Evolutionary conservation across 2,113 vertebrate genomes (phyloP), one percentile per base, ranked within the genome.

Genomic region (Xiphias gladius): DNA sequence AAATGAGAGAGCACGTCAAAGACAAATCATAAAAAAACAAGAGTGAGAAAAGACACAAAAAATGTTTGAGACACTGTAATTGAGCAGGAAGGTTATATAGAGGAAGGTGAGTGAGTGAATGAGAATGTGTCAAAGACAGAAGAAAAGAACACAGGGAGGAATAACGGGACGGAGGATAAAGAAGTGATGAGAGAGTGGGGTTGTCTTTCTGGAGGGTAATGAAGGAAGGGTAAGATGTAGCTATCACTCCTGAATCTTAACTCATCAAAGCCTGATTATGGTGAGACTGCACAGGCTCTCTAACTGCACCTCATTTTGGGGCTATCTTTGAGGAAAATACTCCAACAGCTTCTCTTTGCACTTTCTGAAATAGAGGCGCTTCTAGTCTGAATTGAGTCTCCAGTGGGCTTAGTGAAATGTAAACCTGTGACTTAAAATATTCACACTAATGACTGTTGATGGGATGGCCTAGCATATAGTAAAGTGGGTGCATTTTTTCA

Each of bases 231-330:
- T 73, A 82, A 81, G 77, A 80, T 73, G 76, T 86, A 82, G 86
- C 93, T 88, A 90, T 88, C 82, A 86, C 79, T 82, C 70, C 79
- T 65, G 78, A 76, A 84, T 79, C 85, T 83, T 76, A 69, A 57
- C 83, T 88, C 80, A 89, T 94, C 88, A 93, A 85, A 90, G 86
- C 37, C 30, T 62, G 70, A 72, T 87, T 76, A 81, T 73, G 83
- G 48, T 69, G 67, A 81, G 70, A 76, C 82, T 30, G 55, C 52
- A 32, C 64, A 59, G 26, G 35, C 86, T 72, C 72, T 41, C 65
- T 74, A 89, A 74, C 72, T 83, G 77, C 77, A 37, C 35, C 76
- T 89, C 81, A 87, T 92, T 87, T 82, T 43, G 63, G 76, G 24
- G 48, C 52, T 79, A 76, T 37, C 80, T 91, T 85, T 85, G 71